Evolutionary conservation across 1,140 invertebrate species (phyloP), one percentile per base, ranked within the genome.

Genomic region (Fopius arisanus): DNA sequence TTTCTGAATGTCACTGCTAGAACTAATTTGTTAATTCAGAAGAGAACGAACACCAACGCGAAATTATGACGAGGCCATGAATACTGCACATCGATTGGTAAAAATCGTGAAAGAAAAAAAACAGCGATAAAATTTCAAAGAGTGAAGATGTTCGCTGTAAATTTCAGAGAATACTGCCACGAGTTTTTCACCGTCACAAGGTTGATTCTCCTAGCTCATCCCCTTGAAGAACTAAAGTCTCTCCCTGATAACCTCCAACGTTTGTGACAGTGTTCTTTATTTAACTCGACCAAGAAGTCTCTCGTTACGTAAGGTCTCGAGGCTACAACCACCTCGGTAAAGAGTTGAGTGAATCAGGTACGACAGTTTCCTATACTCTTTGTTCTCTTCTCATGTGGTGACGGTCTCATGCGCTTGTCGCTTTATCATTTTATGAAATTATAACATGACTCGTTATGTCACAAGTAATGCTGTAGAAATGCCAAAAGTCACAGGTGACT

Each of bases 281-380:
- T 19, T 59, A 37, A 23, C 68, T 59, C 51, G 6, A 26, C 19
- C 12, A 70, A 70, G 68, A 59, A 21, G 48, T 62, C 68, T 70
- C 68, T 29, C 43, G 68, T 69, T 69, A 69, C n/a, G 21, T 37
- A 70, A 70, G 7, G 29, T 59, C 68, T 70, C 12, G 51, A 70
- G 19, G 41, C 29, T 70, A 59, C n/a, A 70, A 37, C 68, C n/a
- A 62, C 68, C 26, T n/a, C n/a, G 10, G 10, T 28, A 28, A 28
- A 31, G 33, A 59, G 12, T 1, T 14, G 43, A 48, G 43, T 62
- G 51, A 59, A 70, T 62, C 48, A 59, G 16, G n/a, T 48, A 7
- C 16, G 43, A 16, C 43, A 48, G 43, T 48, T 48, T 19, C 16
- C 43, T 48, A 48, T 48, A 19, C 43, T 48, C 43, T 16, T 48